Percentiles rank a stretch among this genome's conserved stretches.
phyloP scores from a whole-genome alignment of 1,140 invertebrate genomes.

The Drosophila auraria region DNA sequence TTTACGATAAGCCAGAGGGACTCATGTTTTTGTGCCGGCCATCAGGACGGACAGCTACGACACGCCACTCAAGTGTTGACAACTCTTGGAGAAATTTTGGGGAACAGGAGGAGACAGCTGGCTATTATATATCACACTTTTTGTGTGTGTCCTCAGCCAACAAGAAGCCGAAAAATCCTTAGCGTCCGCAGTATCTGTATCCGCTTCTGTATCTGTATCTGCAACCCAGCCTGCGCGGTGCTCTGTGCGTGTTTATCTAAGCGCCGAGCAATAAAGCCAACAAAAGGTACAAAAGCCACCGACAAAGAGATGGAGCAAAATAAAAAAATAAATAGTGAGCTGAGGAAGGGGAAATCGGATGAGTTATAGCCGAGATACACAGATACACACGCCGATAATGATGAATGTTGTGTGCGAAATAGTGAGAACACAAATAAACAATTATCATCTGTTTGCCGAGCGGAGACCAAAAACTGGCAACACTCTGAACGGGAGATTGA shows the following conservation, averaged over 20 bases:
- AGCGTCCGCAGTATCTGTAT: conserved; percentile 20
- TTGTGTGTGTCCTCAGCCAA: conserved; percentile 36
- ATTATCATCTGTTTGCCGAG: conserved; percentile 43
- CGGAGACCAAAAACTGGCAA: conserved; percentile 16
- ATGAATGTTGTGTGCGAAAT: conserved; percentile 24
- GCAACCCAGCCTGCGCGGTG: conserved; percentile 10
- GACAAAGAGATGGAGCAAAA: conserved; percentile 18
- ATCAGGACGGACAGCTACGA: conserved; percentile 23
- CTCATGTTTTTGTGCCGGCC: conserved; percentile 7
- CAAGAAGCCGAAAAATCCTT: conserved; percentile 27
- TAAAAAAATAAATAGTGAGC: neutral
- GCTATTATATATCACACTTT: conserved; percentile 60
- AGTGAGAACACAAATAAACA: conserved; percentile 46
- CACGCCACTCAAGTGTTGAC: conserved; percentile 55
- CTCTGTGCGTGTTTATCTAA: conserved; percentile 44
- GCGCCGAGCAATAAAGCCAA: conserved; percentile 43
- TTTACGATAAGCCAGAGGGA: conserved; percentile 34
- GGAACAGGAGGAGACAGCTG: conserved; percentile 35
- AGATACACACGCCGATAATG: conserved; percentile 37
- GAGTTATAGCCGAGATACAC: conserved; percentile 47
- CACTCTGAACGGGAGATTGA: conserved; percentile 21
- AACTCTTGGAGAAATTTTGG: conserved; percentile 25
- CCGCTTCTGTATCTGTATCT: conserved; percentile 22
- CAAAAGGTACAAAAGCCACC: conserved; percentile 55
- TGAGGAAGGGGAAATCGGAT: conserved; percentile 15